Percentiles rank a stretch among this genome's conserved stretches.
Conservation (phyloP, 2,888 invertebrate species). For the Macrosoma leucophasiata region DNA sequence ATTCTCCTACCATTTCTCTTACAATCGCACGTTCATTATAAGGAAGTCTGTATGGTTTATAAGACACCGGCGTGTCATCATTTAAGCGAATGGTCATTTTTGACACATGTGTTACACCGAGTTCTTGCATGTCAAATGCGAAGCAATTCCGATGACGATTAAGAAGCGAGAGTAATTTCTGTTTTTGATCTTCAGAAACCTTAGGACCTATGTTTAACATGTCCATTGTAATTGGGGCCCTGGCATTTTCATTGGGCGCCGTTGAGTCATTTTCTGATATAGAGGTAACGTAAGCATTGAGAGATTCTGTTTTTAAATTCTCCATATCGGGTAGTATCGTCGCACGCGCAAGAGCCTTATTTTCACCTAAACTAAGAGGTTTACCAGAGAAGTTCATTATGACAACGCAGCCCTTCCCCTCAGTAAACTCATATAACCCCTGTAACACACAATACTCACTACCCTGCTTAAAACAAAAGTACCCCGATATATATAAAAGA, state of each 20-base stretch:
- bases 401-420: neutral
- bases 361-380: neutral
- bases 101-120: slow-evolving; percentile 8
- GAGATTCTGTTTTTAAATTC: neutral
- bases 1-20: slow-evolving; percentile 11
- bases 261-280: neutral
- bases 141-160: slow-evolving; percentile 15
- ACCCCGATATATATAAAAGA: neutral
- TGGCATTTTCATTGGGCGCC: neutral
- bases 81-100: slow-evolving; percentile 12
- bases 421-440: neutral
- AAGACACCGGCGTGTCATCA: slow-evolving; percentile 12
- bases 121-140: slow-evolving; percentile 13
- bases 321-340: neutral
- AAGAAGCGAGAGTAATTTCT: slow-evolving; percentile 3
- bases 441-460: neutral
- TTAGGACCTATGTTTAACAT: slow-evolving; percentile 5
- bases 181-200: neutral
- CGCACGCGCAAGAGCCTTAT: neutral
- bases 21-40: slow-evolving; percentile 14
- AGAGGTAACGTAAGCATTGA: neutral
- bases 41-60: slow-evolving; percentile 18
- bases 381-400: neutral
- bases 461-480: neutral
- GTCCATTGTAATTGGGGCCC: slow-evolving; percentile 1